A percentile compares a stretch with the other conserved stretches of the same genome.
Conservation (phyloP, 2,888 invertebrate genomes). For the Pegoplata infirma region DNA sequence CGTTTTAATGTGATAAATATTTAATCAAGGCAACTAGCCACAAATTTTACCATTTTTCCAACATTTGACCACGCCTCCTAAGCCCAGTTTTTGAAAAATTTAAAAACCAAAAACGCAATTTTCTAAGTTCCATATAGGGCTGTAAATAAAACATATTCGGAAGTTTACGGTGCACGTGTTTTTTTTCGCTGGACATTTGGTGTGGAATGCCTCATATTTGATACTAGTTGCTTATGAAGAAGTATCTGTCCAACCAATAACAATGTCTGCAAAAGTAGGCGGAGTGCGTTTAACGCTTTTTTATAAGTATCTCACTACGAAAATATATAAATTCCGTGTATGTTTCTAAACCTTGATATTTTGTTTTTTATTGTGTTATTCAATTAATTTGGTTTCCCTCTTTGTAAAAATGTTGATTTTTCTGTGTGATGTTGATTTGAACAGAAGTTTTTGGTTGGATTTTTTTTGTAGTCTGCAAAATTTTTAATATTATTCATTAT, state of each 20-base stretch:
- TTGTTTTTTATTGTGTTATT: background rate
- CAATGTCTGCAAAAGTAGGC: conserved; percentile 59
- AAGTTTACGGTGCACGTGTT: too few relatives aligned
- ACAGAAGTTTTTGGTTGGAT: background rate
- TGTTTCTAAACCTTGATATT: background rate
- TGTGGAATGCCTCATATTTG: too few relatives aligned
- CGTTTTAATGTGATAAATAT: too few relatives aligned
- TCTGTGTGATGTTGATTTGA: background rate
- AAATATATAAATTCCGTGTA: conserved; percentile 2
- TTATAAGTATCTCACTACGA: conserved; percentile 40
- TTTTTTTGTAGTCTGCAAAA: conserved; percentile 18
- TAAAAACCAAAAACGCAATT: too few relatives aligned
- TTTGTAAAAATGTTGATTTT: conserved; percentile 3
- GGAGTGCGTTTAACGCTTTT: conserved; percentile 59
- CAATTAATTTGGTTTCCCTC: conserved; percentile 22
- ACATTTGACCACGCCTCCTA: too few relatives aligned
- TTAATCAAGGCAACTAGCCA: too few relatives aligned
- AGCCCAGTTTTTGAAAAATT: too few relatives aligned
- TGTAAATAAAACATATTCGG: too few relatives aligned
- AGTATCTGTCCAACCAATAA: conserved; percentile 41
- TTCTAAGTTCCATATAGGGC: too few relatives aligned
- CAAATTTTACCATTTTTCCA: too few relatives aligned
- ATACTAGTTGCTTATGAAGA: conserved; percentile 22
- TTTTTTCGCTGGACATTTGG: too few relatives aligned
- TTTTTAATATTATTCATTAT: conserved; percentile 34